Evolutionary conservation across 2,888 invertebrate species (phyloP), one percentile per base, ranked within the genome.

Genomic region (Amblyjoppa proteus): DNA sequence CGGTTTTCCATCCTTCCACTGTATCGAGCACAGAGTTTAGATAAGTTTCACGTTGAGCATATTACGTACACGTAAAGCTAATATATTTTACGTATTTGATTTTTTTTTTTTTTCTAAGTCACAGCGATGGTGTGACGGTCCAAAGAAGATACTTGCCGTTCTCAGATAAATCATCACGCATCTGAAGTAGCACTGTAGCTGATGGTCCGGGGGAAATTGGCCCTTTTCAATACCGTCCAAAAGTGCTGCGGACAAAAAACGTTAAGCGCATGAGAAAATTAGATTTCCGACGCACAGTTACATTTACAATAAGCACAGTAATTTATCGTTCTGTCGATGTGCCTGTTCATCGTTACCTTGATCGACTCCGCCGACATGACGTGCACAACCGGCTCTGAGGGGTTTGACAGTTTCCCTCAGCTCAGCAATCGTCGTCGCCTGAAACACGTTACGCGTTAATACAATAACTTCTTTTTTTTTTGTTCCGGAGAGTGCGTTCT

Each of bases 331-430:
- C 7, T n/a, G 56, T 25, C 9, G 0, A 3, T 41, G 9, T 7
- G 41, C 9, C 2, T 11, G 25, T 20, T 58, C 7, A 73, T 68
- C 6, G 89, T 94, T 93, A 96, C 96, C 96, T 87, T 95, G 94
- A 66, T 95, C 94, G 7, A 94, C 95, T 88, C 95, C 95, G 79
- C 41, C 41, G 11, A 95, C 95, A 94, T 97, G 97, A 1, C 96
- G 95, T 83, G 95, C 94, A 88, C 97, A 97, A 0, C 95, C 94
- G 90, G 96, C 96, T 70, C 96, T 94, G 93, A 97, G 95, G 90
- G 96, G 94, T 92, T 95, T 96, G 0, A 95, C 95, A 0, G 96
- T 95, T 25, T 95, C 95, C 89, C 92, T 95, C 91, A 97, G 94
- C 93, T 97, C 97, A 81, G 96, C 96, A 93, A 95, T 80, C 1